Percentiles rank a stretch among this genome's conserved stretches.
Evolutionary conservation across 2,113 vertebrate species (phyloP).

Genomic region (Ranitomeya variabilis): DNA sequence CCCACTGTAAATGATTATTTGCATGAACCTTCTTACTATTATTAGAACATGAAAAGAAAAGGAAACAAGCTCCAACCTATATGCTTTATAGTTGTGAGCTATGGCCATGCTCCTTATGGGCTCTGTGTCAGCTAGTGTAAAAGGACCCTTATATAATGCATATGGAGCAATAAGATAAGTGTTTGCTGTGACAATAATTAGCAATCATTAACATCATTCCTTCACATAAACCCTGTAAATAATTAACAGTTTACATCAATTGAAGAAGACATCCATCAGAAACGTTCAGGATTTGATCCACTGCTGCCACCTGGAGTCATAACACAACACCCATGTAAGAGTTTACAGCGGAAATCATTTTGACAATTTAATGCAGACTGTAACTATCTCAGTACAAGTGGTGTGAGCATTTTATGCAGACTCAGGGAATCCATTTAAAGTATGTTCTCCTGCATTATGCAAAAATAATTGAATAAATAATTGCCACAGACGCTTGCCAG

Average conservation of each 20-base stretch:
- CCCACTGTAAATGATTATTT: no score
- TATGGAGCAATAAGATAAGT: neutral
- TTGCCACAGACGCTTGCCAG: conserved; percentile 31
- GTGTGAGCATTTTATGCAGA: conserved; percentile 46
- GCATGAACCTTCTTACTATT: no score
- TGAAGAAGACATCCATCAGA: neutral
- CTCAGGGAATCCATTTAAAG: conserved; percentile 49
- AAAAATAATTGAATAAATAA: conserved; percentile 50
- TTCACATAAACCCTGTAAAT: neutral
- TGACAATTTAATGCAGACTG: conserved; percentile 47
- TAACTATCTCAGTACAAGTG: conserved; percentile 41
- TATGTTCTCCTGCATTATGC: conserved; percentile 48
- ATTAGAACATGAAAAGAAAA: no score
- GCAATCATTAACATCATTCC: neutral
- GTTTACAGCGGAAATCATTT: conserved; percentile 42
- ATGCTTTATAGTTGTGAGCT: no score
- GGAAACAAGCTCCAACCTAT: no score
- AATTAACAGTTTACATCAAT: neutral
- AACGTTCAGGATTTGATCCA: conserved; percentile 15
- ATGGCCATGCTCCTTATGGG: no score
- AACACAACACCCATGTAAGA: conserved; percentile 30
- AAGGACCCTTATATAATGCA: neutral
- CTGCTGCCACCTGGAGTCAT: conserved; percentile 56
- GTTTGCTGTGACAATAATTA: neutral
- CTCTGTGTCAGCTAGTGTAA: no score